These are phyloP conservation scores for Mellilla xanthometata DNA, from an alignment of 2,888 invertebrate genomes.

Conservation along the genomic window DNA sequence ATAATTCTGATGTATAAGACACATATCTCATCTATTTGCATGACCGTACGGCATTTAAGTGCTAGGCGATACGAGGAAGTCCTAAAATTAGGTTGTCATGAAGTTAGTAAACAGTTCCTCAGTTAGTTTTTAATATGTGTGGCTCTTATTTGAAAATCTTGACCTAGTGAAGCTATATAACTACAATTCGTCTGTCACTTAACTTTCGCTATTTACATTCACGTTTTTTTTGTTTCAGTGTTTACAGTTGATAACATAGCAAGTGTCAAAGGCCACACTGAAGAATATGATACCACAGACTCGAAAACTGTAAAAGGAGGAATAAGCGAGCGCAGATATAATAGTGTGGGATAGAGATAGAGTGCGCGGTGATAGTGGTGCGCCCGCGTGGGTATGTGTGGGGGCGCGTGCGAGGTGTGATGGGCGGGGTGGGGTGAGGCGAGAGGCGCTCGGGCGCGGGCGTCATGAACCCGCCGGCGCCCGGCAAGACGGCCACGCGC, in stretches of 20 bases:
- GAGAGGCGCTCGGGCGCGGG: constrained; percentile 80
- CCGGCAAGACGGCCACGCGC: constrained; percentile 86
- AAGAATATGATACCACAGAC: constrained; percentile 25
- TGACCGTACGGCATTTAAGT: neutral
- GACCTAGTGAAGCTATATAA: too few relatives aligned
- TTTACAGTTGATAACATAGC: neutral
- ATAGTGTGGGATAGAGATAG: constrained; percentile 28
- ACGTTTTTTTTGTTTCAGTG: constrained; percentile 15
- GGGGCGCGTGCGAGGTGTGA: constrained; percentile 63
- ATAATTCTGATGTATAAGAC: constrained; percentile 11
- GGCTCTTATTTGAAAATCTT: too few relatives aligned
- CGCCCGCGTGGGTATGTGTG: constrained; percentile 54
- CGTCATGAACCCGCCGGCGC: constrained; percentile 85
- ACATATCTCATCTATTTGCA: constrained; percentile 1
- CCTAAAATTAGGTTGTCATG: constrained; percentile 10
- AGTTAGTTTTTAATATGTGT: neutral
- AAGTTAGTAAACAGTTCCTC: constrained; percentile 14
- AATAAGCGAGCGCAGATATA: constrained; percentile 14
- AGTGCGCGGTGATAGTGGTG: constrained; percentile 46
- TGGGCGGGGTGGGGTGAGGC: constrained; percentile 80
- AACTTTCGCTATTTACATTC: neutral
- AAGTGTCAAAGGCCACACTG: constrained; percentile 2
- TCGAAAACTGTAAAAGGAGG: constrained; percentile 27
- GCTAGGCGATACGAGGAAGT: neutral
- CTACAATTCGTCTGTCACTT: too few relatives aligned